These are phyloP conservation scores for Stylophora pistillata DNA, from an alignment of 64 coral and sea anemone genomes.

Conservation along the genomic window DNA sequence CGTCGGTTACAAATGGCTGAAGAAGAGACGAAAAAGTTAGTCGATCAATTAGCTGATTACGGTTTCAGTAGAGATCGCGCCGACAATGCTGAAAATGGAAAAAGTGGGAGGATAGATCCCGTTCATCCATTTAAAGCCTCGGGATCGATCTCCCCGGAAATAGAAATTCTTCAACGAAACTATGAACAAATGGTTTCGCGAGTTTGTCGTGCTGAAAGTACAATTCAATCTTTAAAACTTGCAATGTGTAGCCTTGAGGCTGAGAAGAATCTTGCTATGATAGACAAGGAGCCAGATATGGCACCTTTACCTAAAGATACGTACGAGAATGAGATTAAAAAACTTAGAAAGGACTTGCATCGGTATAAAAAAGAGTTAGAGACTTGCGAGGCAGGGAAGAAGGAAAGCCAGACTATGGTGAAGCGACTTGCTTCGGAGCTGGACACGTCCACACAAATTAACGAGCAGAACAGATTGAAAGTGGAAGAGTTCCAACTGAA, in stretches of 20 bases:
- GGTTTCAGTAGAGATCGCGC: conserved; percentile 84
- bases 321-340: conserved; percentile 93
- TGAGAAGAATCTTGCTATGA: conserved; percentile 67
- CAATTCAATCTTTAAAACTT: conserved; percentile 94
- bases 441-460: conserved; percentile 60
- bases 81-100: conserved; percentile 23
- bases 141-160: conserved; percentile 53
- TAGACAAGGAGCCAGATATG: conserved; percentile 43
- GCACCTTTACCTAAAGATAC: conserved; percentile 83
- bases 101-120: conserved; percentile 70
- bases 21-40: conserved; percentile 94
- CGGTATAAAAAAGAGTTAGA: conserved; percentile 64
- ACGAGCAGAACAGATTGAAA: conserved; percentile 61
- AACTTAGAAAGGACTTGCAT: conserved; percentile 67
- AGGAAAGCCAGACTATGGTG: conserved; percentile 63
- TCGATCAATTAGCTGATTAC: conserved; percentile 84
- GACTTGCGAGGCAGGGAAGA: conserved; percentile 50
- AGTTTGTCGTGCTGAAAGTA: conserved; percentile 94
- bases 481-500: conserved; percentile 67
- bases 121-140: conserved; percentile 77
- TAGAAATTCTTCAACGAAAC: conserved; percentile 86
- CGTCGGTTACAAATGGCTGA: conserved; percentile 88
- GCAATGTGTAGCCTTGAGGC: conserved; percentile 87
- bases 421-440: conserved; percentile 60
- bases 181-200: conserved; percentile 91